These are phyloP conservation scores for Butorides virescens DNA, from an alignment of 2,113 vertebrate genomes.

Conservation along the genomic window DNA sequence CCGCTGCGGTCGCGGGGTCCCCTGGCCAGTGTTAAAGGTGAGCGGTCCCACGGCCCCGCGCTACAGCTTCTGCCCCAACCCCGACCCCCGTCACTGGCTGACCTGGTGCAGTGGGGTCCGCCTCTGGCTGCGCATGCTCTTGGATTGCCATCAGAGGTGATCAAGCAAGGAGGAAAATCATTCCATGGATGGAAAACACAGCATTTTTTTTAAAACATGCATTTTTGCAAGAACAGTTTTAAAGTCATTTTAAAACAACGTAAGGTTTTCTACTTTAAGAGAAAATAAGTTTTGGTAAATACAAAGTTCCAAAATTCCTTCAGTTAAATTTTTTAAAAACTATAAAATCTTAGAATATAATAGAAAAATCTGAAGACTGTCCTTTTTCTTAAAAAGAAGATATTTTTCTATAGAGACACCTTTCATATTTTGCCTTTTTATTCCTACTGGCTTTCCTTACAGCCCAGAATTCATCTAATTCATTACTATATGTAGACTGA, in stretches of 20 bases:
- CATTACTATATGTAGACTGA: not conserved
- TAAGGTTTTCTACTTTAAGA: not conserved
- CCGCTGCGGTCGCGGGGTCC: fast-evolving
- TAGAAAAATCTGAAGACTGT: not conserved
- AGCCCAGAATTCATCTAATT: not conserved
- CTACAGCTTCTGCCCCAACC: not conserved
- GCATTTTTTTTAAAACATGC: fast-evolving
- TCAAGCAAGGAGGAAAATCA: not conserved
- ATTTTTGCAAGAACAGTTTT: not conserved
- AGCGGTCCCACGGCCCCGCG: not conserved
- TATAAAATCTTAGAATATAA: not conserved
- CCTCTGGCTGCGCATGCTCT: not conserved
- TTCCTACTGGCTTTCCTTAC: not conserved
- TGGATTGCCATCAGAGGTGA: not conserved
- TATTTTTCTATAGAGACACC: not conserved
- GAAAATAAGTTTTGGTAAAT: not conserved
- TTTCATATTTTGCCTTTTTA: not conserved
- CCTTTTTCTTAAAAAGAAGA: not conserved
- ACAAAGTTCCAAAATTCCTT: not conserved
- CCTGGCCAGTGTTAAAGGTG: not conserved
- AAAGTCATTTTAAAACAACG: not conserved
- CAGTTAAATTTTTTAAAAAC: not conserved
- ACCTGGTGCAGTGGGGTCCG: fast-evolving
- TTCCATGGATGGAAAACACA: not conserved
- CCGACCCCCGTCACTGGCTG: not conserved